Evolutionary conservation across 2,113 vertebrate genomes (phyloP), one percentile per base, ranked within the genome.

Genomic region (Suncus etruscus): DNA sequence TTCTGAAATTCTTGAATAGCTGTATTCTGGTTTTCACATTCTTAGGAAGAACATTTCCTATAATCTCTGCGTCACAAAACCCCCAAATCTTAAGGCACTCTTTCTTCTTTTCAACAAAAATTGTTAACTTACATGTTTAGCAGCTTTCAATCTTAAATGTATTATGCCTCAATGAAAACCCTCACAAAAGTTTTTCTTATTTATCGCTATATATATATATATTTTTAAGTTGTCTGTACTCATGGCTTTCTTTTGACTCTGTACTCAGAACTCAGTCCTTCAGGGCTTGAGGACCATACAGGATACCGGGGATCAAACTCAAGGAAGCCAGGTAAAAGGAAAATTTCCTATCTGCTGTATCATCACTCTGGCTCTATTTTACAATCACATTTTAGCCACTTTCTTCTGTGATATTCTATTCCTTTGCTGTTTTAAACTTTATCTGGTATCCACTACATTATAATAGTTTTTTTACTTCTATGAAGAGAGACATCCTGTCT

Each of bases 161-260:
- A 39, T 91, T 93, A 39, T 90, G 80, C 76, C 47, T 94, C 61
- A 45, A 0, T 87, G 88, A 68, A 92, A 95, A 91, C 51, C 25
- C 47, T 93, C 68, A 0, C 51, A 11, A 47, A 77, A 6, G 25
- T 68, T 76, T 11, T 61, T 31, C 29, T 84, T 78, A 50, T 61
- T 66, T 89, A 12, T 69, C 84, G 12, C 31, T 84, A 63, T 84
- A 75, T 31, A 69, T 48, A n/a, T n/a, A n/a, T n/a, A n/a, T 45
- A 39, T 8, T 68, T 24, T 25, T 4, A 12, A 70, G 32, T 18
- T 72, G 54, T 12, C 4, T 12, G 54, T 54, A 16, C 54, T 54
- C 54, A 54, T 12, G 54, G 1, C 54, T 54, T 54, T 4, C 54
- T 54, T 16, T 16, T 54, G 11, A 16, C 54, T 54, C 54, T 4